phyloP scores from a whole-genome alignment of 92 coral and sea anemone species.

The Galaxea fascicularis region DNA sequence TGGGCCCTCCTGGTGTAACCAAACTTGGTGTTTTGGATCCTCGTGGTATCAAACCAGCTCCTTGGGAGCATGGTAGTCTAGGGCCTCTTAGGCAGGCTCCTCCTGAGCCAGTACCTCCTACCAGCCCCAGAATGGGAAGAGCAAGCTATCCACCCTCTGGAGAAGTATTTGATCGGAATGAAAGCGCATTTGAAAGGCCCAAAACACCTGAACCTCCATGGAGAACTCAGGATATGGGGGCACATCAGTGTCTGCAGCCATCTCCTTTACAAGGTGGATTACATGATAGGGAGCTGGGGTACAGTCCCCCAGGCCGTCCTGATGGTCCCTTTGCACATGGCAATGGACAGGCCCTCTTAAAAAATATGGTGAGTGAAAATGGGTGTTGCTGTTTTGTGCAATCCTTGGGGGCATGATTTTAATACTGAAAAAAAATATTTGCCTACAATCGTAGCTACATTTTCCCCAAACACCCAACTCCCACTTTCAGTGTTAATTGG shows the following conservation, averaged over 20 bases:
- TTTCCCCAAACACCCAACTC: no score
- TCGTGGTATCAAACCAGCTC: slow-evolving; percentile 65
- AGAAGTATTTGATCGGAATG: slow-evolving; percentile 31
- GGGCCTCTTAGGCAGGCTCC: slow-evolving; percentile 76
- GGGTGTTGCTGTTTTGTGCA: not conserved
- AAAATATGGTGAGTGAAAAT: slow-evolving; percentile 74
- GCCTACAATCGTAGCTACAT: no score
- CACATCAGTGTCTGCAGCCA: slow-evolving; percentile 49
- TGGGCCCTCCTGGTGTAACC: slow-evolving; percentile 51
- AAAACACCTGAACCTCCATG: slow-evolving; percentile 81
- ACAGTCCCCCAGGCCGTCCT: slow-evolving; percentile 62
- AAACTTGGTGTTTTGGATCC: slow-evolving; percentile 80
- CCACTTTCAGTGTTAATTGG: not conserved
- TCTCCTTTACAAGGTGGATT: slow-evolving; percentile 60
- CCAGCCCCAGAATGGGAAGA: slow-evolving; percentile 36
- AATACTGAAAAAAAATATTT: not conserved
- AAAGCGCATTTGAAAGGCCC: slow-evolving; percentile 70
- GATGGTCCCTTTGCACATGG: slow-evolving; percentile 77
- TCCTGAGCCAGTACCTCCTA: slow-evolving; percentile 51
- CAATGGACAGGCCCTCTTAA: slow-evolving; percentile 78
- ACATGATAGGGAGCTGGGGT: slow-evolving; percentile 51
- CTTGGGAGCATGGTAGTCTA: slow-evolving; percentile 83
- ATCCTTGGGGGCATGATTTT: not conserved
- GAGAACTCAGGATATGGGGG: slow-evolving; percentile 65
- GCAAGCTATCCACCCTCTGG: slow-evolving; percentile 32